Base-by-base conservation (phyloP, 2,888 invertebrate genomes). In the Conistra vaccinii region DNA sequence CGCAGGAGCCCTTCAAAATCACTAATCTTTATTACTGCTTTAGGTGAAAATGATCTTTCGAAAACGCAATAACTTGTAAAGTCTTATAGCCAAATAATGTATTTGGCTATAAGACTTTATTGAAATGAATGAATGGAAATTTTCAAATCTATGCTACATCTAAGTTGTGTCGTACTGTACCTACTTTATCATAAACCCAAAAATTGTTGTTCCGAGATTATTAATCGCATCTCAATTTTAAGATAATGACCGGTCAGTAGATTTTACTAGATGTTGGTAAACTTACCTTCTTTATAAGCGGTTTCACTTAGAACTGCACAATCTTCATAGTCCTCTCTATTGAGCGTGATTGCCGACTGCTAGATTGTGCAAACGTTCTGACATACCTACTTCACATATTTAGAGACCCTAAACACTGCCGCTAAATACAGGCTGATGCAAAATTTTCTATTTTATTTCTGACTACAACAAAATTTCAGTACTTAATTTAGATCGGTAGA, bases 361-460 rank as follows among this genome's bases (percentile, higher is more conserved):
- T 87, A 88, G 90, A 73, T 75, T 83, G 85, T 73, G 83, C 84
- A 83, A 90, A 88, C 88, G 89, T 85, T 83, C 87, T 63, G 58
- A n/a, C 73, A 77, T 73, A 81, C 86, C 83, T 86, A 87, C 90
- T 90, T 69, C 73, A 67, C 71, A 72, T 78, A 89, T 88, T 87
- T 89, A 86, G 84, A 91, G 91, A 91, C 92, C 91, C 92, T 93
- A 93, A 92, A 90, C 87, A 89, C 91, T 92, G 89, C 90, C 90
- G 90, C 85, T 62, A 87, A 51, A 76, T 91, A 94, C 91, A 93
- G 93, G 87, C 3, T 91, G 93, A 82, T 90, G 51, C 1, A 35
- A 35, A 32, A 17, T 12, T 0, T 23, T 23, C 23, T 48, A 48
- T 20, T 51, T 20, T 20, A 57, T 7, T 55, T 1, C n/a, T 10